Base-by-base conservation (phyloP, 2,888 invertebrate species). In the Diarsia mendica region DNA sequence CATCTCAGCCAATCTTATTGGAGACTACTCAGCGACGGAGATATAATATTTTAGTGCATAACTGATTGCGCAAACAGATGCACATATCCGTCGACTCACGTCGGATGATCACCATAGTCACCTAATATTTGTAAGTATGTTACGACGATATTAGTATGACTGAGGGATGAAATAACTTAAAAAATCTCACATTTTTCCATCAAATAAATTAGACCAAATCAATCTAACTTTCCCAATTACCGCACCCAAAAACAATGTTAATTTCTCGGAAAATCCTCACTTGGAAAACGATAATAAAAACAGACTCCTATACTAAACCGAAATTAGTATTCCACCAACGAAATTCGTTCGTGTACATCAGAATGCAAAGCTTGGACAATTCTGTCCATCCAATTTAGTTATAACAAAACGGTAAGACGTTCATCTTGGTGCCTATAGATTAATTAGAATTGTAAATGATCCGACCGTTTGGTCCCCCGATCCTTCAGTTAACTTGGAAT, bases 401-500 rank as follows among this genome's bases (percentile, higher is more conserved):
- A 90, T 85, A 92, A 92, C 92, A 88, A 91, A 92, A 92, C 89
- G 88, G 87, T 88, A 80, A 90, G 87, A 88, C 92, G 93, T 90
- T 91, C 93, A 91, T 95, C 95, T 94, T 92, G 91, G 91, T 92
- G 91, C 92, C 90, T 87, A 86, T 88, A 91, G 94, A 94, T 95
- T 95, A 94, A 95, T 96, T 96, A 95, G 93, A 95, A 95, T 96
- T 96, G 95, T 94, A 96, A 95, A 96, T 95, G 93, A 92, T 90
- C 88, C 90, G 87, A 81, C 89, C 88, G 90, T 91, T 77, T 92
- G 94, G 93, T 90, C 93, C 89, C 85, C 88, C 89, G 91, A 94
- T 93, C 94, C 92, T 89, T 83, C 92, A 95, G 94, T 95, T 95
- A 93, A 94, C 94, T 95, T 93, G 90, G 92, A 94, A 94, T 94